phyloP scores from a whole-genome alignment of 2,888 invertebrate genomes.

The Scaptomyza caliginosa region DNA sequence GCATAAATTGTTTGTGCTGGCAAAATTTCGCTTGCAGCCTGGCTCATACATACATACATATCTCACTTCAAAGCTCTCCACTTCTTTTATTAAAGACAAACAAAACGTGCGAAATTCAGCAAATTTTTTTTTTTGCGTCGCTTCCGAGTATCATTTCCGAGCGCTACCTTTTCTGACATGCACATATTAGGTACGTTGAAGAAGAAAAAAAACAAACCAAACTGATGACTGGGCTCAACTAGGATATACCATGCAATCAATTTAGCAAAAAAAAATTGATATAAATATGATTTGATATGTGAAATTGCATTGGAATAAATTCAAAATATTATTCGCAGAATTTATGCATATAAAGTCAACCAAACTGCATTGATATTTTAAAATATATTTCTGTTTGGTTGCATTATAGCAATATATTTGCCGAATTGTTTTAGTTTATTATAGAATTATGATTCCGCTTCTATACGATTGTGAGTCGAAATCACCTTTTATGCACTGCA shows the following conservation, averaged over 20 bases:
- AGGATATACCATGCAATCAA: slow-evolving; percentile 11
- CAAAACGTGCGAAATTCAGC: slow-evolving; percentile 43
- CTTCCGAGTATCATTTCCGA: slow-evolving; percentile 25
- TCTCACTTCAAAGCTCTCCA: neutral
- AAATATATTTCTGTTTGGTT: too few relatives aligned
- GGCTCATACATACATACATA: slow-evolving; percentile 1
- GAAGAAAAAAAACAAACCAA: neutral
- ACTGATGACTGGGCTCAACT: neutral
- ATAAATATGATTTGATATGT: neutral
- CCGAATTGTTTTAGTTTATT: too few relatives aligned
- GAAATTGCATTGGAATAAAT: neutral
- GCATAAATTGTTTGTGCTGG: neutral
- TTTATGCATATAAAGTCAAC: neutral
- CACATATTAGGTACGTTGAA: neutral
- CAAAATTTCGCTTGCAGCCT: neutral
- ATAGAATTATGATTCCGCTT: too few relatives aligned
- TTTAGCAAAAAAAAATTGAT: neutral
- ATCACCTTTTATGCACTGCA: neutral
- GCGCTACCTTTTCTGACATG: slow-evolving; percentile 19
- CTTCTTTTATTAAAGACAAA: slow-evolving; percentile 44
- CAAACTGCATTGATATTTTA: neutral
- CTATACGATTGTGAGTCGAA: neutral
- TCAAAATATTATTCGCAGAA: neutral
- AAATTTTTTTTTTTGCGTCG: neutral
- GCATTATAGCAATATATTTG: too few relatives aligned